Evolutionary conservation across 2,888 invertebrate genomes (phyloP).

Genomic region (Coelopa pilipes): DNA sequence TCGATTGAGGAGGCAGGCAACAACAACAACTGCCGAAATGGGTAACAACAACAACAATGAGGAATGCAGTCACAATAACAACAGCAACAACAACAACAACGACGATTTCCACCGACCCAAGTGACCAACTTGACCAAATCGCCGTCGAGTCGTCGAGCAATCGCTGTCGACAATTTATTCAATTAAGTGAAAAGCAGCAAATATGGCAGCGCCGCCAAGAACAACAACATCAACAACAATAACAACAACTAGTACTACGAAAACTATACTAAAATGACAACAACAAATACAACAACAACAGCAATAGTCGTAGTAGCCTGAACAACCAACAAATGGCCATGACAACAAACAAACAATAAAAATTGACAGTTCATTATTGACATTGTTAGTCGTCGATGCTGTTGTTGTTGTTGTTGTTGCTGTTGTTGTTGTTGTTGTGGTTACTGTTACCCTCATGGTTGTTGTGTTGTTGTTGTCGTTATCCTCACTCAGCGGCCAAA

Average conservation of each 20-base stretch:
- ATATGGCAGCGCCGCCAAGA: constrained; percentile 3
- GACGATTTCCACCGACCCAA: background rate
- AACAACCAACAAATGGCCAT: background rate
- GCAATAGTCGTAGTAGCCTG: background rate
- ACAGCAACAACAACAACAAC: background rate
- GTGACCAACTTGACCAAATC: constrained; percentile 3
- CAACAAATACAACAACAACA: background rate
- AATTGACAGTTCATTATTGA: constrained; percentile 20
- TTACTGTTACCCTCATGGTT: too few relatives aligned
- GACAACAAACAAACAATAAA: constrained; percentile 1
- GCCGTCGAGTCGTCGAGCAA: constrained; percentile 4
- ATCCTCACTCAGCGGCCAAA: too few relatives aligned
- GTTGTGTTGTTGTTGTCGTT: too few relatives aligned
- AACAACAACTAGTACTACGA: background rate
- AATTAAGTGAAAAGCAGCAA: constrained; percentile 22
- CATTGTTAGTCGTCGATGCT: background rate
- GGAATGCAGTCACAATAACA: background rate
- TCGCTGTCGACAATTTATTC: constrained; percentile 22
- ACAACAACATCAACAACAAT: background rate
- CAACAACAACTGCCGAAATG: background rate
- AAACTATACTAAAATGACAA: background rate
- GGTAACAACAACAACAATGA: background rate
- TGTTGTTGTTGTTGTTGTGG: background rate
- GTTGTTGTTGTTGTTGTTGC: background rate
- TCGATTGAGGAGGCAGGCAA: background rate